Evolutionary conservation across 2,797 vertebrate genomes (phyloP), one percentile per base, ranked within the genome.

Genomic region (Rhabdomys pumilio): DNA sequence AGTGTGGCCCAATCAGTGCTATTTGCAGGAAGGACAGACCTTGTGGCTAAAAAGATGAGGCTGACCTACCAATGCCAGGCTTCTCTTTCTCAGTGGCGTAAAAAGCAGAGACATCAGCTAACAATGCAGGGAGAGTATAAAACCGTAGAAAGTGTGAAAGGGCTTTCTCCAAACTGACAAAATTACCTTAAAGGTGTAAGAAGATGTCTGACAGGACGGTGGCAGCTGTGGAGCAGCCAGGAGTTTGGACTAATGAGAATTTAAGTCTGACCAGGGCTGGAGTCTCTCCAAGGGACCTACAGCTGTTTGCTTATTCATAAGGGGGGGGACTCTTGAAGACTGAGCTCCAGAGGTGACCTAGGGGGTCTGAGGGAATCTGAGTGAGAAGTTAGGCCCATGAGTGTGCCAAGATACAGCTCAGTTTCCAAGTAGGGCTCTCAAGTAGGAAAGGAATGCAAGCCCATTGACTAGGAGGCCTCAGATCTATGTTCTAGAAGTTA

Each of bases 1-100:
- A 76, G 53, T 26, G 38, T 3, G 26, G 13, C 8, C 19, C 12
- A 2, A 10, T 19, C 55, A 65, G 10, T 31, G 19, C 63, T 11
- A 14, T 88, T 15, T 15, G 50, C 11, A 90, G 59, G 61, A n/a
- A 2, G 44, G 72, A 73, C 61, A 17, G 85, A 8, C 14, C 75
- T 59, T 3, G 34, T 31, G 75, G 61, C 15, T 6, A 31, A 14
- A 63, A 47, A 4, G 22, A 53, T 0, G 7, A 57, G 79, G 38
- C 12, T 3, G 3, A 41, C 77, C 31, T 38, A 14, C 2, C 0
- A 38, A 31, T 0, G 0, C 10, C 3, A 11, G 0, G 15, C 44
- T 67, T 55, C 59, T 67, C 26, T 50, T 72, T 34, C 77, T 85
- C 82, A 57, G 0, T 29, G 83, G 82, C 65, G 82, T 20, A 63